Percentiles rank a stretch among this genome's conserved stretches.
These are phyloP conservation scores for Atherinomorus stipes DNA, from an alignment of 2,113 vertebrate species.

Conservation along the genomic window DNA sequence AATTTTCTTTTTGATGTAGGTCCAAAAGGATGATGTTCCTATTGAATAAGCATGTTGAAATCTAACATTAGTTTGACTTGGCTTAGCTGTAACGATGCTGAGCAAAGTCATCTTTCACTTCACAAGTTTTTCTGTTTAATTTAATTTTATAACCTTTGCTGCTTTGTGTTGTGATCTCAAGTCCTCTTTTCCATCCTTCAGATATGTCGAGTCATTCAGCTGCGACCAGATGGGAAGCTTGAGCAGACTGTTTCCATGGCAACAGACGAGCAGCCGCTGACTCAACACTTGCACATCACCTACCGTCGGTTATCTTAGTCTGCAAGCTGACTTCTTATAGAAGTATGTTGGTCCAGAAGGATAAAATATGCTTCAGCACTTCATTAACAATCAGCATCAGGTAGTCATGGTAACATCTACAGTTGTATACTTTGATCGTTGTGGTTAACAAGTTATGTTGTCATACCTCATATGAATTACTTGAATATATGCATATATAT, in stretches of 20 bases:
- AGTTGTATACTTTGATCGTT: not conserved
- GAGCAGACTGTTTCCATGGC: conserved; percentile 97
- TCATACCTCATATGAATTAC: not conserved
- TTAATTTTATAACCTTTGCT: not conserved
- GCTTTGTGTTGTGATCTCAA: not conserved
- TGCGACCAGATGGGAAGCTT: conserved; percentile 91
- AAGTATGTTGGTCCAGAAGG: conserved; percentile 5
- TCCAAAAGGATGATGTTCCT: too few species aligned
- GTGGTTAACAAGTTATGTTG: not conserved
- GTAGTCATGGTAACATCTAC: not conserved
- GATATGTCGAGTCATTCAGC: conserved; percentile 91
- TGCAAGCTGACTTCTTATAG: not conserved
- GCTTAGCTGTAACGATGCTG: too few species aligned
- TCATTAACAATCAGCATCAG: not conserved
- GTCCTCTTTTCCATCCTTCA: conserved; percentile 54
- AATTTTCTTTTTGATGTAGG: too few species aligned
- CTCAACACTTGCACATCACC: conserved; percentile 91
- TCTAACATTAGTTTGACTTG: too few species aligned
- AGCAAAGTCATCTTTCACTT: too few species aligned
- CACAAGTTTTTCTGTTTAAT: not conserved
- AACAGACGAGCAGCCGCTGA: conserved; percentile 91
- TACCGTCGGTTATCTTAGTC: conserved; percentile 84
- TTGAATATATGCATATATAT: not conserved
- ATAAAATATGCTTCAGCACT: not conserved
- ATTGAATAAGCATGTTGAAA: too few species aligned